Evolutionary conservation across 2,888 invertebrate species (phyloP), one percentile per base, ranked within the genome.

Genomic region (Tuta absoluta): DNA sequence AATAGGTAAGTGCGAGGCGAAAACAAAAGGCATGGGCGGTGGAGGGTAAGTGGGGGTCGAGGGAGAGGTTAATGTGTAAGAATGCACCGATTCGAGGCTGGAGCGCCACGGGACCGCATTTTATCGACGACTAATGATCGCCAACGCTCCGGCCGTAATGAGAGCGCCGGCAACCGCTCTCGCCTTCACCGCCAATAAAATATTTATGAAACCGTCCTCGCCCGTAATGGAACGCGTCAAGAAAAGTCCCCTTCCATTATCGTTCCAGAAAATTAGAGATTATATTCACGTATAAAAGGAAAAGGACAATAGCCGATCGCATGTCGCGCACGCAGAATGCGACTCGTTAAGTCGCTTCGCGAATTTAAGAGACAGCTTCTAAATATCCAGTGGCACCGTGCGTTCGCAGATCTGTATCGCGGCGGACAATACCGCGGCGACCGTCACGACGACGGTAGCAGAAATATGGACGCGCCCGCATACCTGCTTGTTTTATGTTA

Each of bases 401-500:
- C 87, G 90, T 86, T 79, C 80, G 73, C 76, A 85, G 89, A 91
- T 91, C 87, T 77, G 89, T 91, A 91, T 91, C 91, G 86, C 81
- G 79, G 51, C 82, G 87, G 87, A 89, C 90, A 89, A 89, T 89
- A 87, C 87, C 87, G 87, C 79, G 77, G 77, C 80, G 79, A 68
- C 69, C 90, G 87, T 89, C 90, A 89, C 90, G 91, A 85, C 85
- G 84, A 85, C 85, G 84, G 81, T 80, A 81, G 84, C 87, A 86
- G 86, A 88, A 89, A 89, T 91, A 91, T 91, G 89, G 90, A 89
- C 84, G 83, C 78, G 76, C 76, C 77, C 79, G 83, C 85, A 78
- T 79, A 81, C 84, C 81, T 76, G 76, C 88, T 85, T 89, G 90
- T 89, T 91, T 89, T 91, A 91, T 91, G 91, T 89, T 87, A 91